Conservation (phyloP, 2,797 vertebrate species). For the Acridotheres tristis region DNA sequence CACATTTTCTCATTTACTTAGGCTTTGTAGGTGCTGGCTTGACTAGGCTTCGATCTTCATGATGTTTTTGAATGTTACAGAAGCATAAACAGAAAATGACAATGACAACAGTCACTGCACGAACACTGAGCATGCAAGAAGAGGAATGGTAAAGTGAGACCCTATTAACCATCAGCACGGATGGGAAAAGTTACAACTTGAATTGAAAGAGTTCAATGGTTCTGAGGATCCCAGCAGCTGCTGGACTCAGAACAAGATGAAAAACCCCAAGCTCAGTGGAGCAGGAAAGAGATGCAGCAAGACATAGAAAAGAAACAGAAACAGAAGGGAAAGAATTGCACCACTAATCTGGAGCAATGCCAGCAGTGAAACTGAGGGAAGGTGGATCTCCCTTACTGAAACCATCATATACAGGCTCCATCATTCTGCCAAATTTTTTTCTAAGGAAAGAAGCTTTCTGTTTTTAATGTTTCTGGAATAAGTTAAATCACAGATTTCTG, state of each 20-base stretch:
- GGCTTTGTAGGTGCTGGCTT: neutral
- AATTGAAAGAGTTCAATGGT: neutral
- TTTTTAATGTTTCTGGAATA: neutral
- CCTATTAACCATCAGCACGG: neutral
- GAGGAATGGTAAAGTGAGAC: neutral
- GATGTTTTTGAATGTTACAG: neutral
- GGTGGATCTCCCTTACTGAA: neutral
- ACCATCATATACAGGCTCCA: neutral
- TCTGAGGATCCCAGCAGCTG: neutral
- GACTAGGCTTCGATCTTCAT: neutral
- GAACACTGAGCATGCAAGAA: neutral
- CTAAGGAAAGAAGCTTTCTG: neutral
- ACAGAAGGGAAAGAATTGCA: neutral
- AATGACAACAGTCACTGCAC: neutral
- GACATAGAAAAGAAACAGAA: neutral
- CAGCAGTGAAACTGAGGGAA: neutral
- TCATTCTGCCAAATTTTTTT: neutral
- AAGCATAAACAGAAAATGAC: neutral
- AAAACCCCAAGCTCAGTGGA: neutral
- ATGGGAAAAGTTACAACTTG: neutral
- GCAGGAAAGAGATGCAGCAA: neutral
- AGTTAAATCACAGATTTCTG: neutral
- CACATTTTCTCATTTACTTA: neutral
- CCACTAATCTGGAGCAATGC: neutral
- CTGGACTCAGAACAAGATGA: neutral